phyloP scores from a whole-genome alignment of 2,113 vertebrate genomes.

The Herpetotheres cachinnans region DNA sequence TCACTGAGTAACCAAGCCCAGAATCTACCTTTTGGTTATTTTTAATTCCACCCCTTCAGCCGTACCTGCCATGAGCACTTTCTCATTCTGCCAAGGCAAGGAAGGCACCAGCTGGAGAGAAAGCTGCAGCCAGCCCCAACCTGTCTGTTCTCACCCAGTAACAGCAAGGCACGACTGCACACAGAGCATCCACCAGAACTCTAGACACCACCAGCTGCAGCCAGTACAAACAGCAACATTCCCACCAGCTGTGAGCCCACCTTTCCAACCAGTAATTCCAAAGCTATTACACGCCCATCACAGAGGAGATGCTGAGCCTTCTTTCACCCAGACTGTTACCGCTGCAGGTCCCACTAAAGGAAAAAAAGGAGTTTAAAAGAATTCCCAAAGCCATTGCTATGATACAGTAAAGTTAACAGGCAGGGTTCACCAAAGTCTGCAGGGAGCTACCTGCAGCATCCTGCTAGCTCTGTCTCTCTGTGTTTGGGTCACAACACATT shows the following conservation, averaged over 20 bases:
- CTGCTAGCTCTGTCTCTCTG: not conserved
- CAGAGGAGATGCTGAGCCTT: not conserved
- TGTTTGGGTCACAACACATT: not conserved
- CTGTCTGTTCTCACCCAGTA: not conserved
- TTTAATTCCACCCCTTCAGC: not conserved
- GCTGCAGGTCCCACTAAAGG: not conserved
- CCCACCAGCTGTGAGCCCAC: not conserved
- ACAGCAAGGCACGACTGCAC: not conserved
- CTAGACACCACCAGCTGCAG: not conserved
- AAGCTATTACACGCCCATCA: not conserved
- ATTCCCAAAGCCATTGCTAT: not conserved
- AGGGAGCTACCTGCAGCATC: not conserved
- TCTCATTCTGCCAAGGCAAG: not conserved
- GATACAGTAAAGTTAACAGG: not conserved
- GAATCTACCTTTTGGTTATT: constrained; percentile 30
- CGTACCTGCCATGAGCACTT: not conserved
- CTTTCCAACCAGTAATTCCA: not conserved
- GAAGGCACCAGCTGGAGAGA: not conserved
- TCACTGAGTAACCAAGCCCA: constrained; percentile 9
- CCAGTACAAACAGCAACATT: not conserved
- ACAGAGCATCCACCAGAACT: not conserved
- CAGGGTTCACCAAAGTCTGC: not conserved
- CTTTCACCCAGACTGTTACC: not conserved
- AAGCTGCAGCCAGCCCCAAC: not conserved
- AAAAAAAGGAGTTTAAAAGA: not conserved